phyloP scores from a whole-genome alignment of 1,140 invertebrate species.

The Eueides isabella region DNA sequence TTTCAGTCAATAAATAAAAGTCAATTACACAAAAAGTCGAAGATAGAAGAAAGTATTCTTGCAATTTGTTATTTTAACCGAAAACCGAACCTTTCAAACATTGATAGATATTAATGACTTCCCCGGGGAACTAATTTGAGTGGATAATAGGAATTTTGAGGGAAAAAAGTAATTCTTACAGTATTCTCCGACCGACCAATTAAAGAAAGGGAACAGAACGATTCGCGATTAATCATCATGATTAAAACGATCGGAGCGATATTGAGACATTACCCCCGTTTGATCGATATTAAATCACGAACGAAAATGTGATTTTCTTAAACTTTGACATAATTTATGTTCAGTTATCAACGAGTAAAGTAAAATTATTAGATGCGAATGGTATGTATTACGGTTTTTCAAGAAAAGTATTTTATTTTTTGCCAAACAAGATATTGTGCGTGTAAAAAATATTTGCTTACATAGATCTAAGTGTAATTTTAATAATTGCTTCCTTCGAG shows the following conservation, averaged over 20 bases:
- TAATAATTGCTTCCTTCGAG: no score
- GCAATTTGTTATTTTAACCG: constrained; percentile 48
- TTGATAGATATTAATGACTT: constrained; percentile 57
- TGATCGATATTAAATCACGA: constrained; percentile 42
- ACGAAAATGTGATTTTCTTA: constrained; percentile 31
- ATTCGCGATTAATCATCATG: constrained; percentile 47
- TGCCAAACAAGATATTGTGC: no score
- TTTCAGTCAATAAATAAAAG: neutral
- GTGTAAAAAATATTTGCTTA: no score
- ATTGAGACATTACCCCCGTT: constrained; percentile 41
- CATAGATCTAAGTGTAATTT: no score
- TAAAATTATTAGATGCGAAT: neutral
- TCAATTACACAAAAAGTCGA: constrained; percentile 24
- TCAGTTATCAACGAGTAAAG: neutral
- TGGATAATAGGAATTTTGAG: constrained; percentile 47
- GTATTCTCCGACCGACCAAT: constrained; percentile 42
- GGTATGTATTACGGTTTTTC: no score
- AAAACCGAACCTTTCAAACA: constrained; percentile 48
- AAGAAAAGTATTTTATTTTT: no score
- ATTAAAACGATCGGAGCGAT: constrained; percentile 38
- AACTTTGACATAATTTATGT: constrained; percentile 30
- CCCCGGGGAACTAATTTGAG: constrained; percentile 49
- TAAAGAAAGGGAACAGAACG: constrained; percentile 40
- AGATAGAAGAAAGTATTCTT: constrained; percentile 24
- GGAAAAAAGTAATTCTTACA: constrained; percentile 44